phyloP scores from a whole-genome alignment of 2,113 vertebrate genomes.

The Bungarus multicinctus region DNA sequence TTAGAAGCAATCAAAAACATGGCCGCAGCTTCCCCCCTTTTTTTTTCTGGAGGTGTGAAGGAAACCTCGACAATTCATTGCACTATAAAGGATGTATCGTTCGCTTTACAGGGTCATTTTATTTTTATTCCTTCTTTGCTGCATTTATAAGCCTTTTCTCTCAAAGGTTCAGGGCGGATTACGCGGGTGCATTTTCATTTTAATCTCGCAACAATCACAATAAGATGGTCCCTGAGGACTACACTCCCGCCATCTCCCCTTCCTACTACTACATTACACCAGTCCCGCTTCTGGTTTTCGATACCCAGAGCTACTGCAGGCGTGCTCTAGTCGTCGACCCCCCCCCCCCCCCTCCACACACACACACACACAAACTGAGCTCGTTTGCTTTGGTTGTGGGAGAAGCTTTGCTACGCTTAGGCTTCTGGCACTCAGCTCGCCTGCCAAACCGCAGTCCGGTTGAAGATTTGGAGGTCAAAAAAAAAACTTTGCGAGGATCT shows the following conservation, averaged over 20 bases:
- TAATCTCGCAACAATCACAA: neutral
- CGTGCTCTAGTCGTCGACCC: neutral
- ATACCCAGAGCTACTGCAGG: neutral
- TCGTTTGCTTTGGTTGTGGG: neutral
- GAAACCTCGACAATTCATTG: neutral
- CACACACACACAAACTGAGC: neutral
- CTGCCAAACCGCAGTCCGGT: neutral
- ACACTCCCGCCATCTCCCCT: neutral
- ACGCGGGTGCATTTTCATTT: neutral
- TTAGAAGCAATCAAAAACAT: neutral
- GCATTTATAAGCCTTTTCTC: neutral
- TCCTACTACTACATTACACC: neutral
- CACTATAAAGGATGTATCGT: neutral
- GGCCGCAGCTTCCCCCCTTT: too few relatives aligned
- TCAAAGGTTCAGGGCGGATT: neutral
- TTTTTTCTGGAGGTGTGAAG: neutral
- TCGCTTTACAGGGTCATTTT: neutral
- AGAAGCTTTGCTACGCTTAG: neutral
- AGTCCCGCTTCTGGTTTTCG: neutral
- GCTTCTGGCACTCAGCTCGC: neutral
- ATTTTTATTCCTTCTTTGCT: neutral
- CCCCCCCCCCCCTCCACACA: too few relatives aligned
- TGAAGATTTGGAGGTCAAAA: neutral
- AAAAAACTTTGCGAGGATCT: neutral
- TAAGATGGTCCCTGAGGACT: neutral